Base-by-base conservation (phyloP, 2,888 invertebrate genomes). In the Notodonta dromedarius region DNA sequence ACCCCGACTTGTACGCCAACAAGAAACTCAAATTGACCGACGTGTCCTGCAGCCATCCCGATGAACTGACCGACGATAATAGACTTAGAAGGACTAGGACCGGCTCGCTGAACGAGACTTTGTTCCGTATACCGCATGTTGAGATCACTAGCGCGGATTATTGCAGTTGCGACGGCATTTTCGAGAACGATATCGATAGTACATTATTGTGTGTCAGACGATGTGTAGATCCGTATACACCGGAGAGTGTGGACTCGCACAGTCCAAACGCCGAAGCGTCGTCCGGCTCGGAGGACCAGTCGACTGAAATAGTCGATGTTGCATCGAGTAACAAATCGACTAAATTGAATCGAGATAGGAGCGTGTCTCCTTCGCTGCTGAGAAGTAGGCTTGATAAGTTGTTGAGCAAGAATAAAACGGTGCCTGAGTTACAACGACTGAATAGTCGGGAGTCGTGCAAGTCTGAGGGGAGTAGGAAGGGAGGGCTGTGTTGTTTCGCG, bases 221-320 rank as follows among this genome's bases (percentile, higher is more conserved):
- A 5, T 91, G 90, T 78, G 88, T 95, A 77, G 96, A 96, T 74
- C 97, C 97, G 0, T 97, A 97, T 76, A 97, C 97, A 0, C 97
- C 97, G n/a, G 97, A 97, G 78, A 97, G 96, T 84, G 94, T 95
- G 69, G 97, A 97, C 77, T 96, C 97, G 32, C 96, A 95, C 76
- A 96, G 96, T 54, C 97, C 97, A 0, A 94, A 94, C 65, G 93
- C 94, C 0, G 95, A 93, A 50, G 73, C 76, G 0, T 81, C 79
- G 0, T 90, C 83, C 0, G 84, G 80, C 0, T 87, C 88, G 0
- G 89, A 88, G 5, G 86, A 88, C 14, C 65, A 87, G 1, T 62
- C 74, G 0, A 70, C 74, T 9, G 87, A 93, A 67, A 79, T 89
- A 6, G 75, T 79, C 52, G 88, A 91, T 58, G 70, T 90, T 57